Conservation (phyloP, 2,797 vertebrate genomes). For the Hyperoplus immaculatus region DNA sequence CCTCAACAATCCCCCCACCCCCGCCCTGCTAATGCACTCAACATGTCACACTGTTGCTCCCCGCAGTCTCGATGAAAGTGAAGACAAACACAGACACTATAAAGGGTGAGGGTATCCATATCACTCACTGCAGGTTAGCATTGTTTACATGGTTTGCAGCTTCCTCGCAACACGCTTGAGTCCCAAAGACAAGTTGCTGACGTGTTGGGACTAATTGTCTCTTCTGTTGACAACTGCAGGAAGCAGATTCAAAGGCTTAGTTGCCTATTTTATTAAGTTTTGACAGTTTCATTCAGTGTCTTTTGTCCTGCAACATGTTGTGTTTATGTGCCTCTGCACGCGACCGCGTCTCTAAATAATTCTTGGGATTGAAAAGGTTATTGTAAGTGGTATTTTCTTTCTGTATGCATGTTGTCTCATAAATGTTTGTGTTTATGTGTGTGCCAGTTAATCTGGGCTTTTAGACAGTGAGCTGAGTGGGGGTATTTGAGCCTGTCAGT, state of each 20-base stretch:
- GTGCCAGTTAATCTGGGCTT: conserved; percentile 71
- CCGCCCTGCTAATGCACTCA: conserved; percentile 43
- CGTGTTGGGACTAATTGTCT: conserved; percentile 61
- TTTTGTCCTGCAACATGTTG: conserved; percentile 20
- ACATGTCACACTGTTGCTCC: conserved; percentile 16
- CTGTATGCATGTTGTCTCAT: conserved; percentile 26
- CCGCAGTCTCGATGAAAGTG: conserved; percentile 19
- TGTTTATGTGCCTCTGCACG: neutral
- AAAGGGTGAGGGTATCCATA: conserved; percentile 11
- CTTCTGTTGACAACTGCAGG: conserved; percentile 43
- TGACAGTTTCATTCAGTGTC: conserved; percentile 19
- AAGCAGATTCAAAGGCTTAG: conserved; percentile 44
- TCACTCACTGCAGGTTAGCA: conserved; percentile 44
- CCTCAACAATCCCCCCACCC: neutral
- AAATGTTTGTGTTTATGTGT: conserved; percentile 47
- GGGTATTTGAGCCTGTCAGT: conserved; percentile 58
- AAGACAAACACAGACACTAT: conserved; percentile 34
- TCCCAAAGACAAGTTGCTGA: conserved; percentile 41
- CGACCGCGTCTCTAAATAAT: conserved; percentile 25
- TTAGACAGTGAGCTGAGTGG: conserved; percentile 53
- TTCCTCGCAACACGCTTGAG: conserved; percentile 13
- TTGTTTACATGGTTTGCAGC: conserved; percentile 36
- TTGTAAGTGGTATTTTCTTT: conserved; percentile 31
- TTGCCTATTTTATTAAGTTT: conserved; percentile 26
- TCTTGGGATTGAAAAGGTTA: conserved; percentile 11